Conservation (phyloP, 2,113 vertebrate species). For the Corythornis madagascariensis region DNA sequence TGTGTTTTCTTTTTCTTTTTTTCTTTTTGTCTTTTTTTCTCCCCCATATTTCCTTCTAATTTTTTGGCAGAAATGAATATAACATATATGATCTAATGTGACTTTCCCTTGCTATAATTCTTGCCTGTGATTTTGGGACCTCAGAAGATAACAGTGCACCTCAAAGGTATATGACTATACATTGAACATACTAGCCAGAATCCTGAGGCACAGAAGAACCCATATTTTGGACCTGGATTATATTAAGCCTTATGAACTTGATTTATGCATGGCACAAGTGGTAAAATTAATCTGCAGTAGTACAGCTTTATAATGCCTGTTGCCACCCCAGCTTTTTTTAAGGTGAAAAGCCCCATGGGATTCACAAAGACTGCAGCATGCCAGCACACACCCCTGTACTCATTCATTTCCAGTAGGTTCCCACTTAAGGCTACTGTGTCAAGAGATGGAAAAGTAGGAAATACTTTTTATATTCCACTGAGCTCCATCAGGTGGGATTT, state of each 20-base stretch:
- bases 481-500: neutral
- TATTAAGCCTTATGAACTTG: neutral
- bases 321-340: neutral
- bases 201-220: neutral
- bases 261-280: neutral
- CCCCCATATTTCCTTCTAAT: neutral
- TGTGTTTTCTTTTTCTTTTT: neutral
- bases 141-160: neutral
- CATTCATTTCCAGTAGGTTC: neutral
- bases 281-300: neutral
- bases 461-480: neutral
- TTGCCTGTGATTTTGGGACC: neutral
- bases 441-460: neutral
- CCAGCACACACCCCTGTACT: neutral
- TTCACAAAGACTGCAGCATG: neutral
- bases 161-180: neutral
- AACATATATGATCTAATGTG: neutral
- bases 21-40: rapidly evolving
- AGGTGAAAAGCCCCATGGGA: rapidly evolving
- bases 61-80: neutral
- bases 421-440: neutral
- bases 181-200: neutral
- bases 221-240: neutral
- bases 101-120: neutral
- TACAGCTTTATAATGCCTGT: neutral